Evolutionary conservation across 2,113 vertebrate species (phyloP).

Genomic region (Ochotona curzoniae): DNA sequence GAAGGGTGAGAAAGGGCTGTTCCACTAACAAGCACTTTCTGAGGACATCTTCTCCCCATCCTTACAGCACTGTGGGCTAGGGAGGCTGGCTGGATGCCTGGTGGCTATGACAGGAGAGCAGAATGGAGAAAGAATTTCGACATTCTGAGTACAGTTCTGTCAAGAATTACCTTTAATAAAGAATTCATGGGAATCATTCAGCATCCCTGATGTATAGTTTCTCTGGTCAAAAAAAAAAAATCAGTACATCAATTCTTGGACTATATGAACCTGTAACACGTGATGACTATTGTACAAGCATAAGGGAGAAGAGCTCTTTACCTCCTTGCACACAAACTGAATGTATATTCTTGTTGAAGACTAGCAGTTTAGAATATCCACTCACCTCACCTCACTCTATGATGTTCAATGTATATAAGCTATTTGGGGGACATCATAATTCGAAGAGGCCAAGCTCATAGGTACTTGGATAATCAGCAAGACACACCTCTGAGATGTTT

Average conservation of each 20-base stretch:
- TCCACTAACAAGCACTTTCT: not conserved
- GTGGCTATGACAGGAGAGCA: not conserved
- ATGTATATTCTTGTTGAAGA: conserved; percentile 14
- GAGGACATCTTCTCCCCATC: not conserved
- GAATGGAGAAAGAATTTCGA: not conserved
- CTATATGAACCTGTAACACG: not conserved
- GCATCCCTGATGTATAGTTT: not conserved
- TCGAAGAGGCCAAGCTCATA: conserved; percentile 44
- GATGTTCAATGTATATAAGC: conserved; percentile 34
- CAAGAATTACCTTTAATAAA: not conserved
- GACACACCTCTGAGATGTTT: conserved; percentile 34
- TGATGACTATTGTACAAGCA: not conserved
- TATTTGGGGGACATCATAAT: conserved; percentile 32
- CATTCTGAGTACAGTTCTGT: not conserved
- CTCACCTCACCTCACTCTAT: not conserved
- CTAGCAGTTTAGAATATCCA: conserved; percentile 22
- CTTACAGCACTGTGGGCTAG: not conserved
- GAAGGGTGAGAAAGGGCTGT: not conserved
- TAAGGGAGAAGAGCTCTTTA: not conserved
- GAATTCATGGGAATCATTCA: not conserved
- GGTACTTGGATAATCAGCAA: conserved; percentile 47
- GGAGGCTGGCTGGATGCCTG: not conserved
- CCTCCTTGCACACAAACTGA: not conserved
- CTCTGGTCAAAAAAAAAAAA: not conserved
- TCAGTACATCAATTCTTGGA: conserved; percentile 1